Percentiles rank a stretch among this genome's conserved stretches.
phyloP scores from a whole-genome alignment of 2,113 vertebrate species.

The Pan troglodytes region NHGRI_mPanTro3-v2.1_pri NC_072403.2:9700001-9700500 shows the following conservation, averaged over 20 bases:
- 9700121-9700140: background rate
- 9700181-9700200: background rate
- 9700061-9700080: background rate
- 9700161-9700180: background rate
- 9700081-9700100: background rate
- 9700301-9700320: background rate
- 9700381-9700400: background rate
- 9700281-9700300: too few species aligned
- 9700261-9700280: background rate
- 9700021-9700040: background rate
- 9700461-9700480: accelerated
- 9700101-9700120: background rate
- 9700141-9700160: background rate
- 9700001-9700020: background rate
- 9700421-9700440: too few species aligned
- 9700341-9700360: background rate
- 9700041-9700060: background rate
- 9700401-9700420: accelerated
- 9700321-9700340: background rate
- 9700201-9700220: background rate
- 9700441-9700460: background rate
- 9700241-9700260: accelerated
- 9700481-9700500: background rate
- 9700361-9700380: background rate
- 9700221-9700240: background rate